These are phyloP conservation scores for Lagocephalus sceleratus DNA, from an alignment of 2,797 vertebrate genomes.

Conservation along the genomic window DNA sequence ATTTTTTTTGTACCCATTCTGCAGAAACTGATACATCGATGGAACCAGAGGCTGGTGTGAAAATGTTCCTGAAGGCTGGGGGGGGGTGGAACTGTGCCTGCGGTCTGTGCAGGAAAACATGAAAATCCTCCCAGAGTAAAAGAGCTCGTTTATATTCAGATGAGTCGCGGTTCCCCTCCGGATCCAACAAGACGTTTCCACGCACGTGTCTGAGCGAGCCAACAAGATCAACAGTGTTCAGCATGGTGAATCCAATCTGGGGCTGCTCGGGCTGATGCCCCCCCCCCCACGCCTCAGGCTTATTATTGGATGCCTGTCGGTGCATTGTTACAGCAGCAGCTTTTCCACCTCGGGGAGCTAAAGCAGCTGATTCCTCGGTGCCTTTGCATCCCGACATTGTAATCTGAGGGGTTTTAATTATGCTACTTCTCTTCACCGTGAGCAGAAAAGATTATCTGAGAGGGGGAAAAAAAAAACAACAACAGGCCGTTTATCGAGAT, in stretches of 20 bases:
- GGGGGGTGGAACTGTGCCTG: slow-evolving; percentile 21
- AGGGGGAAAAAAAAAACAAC: slow-evolving; percentile 10
- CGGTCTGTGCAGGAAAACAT: background rate
- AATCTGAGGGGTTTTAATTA: slow-evolving; percentile 37
- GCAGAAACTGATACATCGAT: slow-evolving; percentile 41
- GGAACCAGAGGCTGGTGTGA: slow-evolving; percentile 28
- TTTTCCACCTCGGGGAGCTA: slow-evolving; percentile 9
- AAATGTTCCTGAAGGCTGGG: slow-evolving; percentile 38
- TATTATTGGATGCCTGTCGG: slow-evolving; percentile 12
- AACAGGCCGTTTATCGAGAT: slow-evolving; percentile 34
- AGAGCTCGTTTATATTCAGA: slow-evolving; percentile 15
- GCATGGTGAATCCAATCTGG: background rate
- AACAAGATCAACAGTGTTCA: slow-evolving; percentile 17
- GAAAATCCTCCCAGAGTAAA: slow-evolving; percentile 34
- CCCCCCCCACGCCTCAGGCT: background rate
- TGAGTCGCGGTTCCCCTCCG: slow-evolving; percentile 2
- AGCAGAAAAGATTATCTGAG: slow-evolving; percentile 35
- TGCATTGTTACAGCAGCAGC: slow-evolving; percentile 6
- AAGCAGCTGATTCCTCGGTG: slow-evolving; percentile 17
- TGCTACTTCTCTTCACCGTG: slow-evolving; percentile 28
- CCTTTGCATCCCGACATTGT: slow-evolving; percentile 41
- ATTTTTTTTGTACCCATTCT: slow-evolving; percentile 22
- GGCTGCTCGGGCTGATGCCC: background rate
- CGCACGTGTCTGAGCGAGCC: background rate
- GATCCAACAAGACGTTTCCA: slow-evolving; percentile 2